Base-by-base conservation (phyloP, 2,797 vertebrate genomes). In the Ficedula albicollis region DNA sequence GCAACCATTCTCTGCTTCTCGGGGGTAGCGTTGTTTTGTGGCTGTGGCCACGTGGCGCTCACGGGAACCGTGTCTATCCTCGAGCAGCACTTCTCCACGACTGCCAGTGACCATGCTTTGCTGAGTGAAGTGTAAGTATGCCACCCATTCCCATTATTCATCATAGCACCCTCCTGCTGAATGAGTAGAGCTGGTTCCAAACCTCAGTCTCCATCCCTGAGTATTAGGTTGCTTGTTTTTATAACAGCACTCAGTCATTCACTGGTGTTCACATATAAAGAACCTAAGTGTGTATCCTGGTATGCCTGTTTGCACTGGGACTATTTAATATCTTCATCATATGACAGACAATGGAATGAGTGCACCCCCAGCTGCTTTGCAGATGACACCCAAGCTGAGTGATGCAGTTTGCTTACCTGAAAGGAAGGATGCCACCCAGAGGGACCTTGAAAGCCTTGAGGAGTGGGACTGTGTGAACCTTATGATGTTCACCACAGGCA, bases 1-100 rank as follows among this genome's bases (percentile, higher is more conserved):
- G 99, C 99, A 90, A 99, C 99, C 49, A 99, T 99, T 98, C 98
- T 99, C 93, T 99, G 99, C 98, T 99, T 99, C 98, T 99, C 99
- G 2, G 99, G 99, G 30, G 99, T 99, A 3, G 99, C 99, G 21
- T 97, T 99, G 92, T 99, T 99, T 97, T 99, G 99, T 41, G 99
- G 99, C 95, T 99, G 99, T 1, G 99, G 99, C 69, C 99, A 99
- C 7, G 99, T 99, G 97, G 99, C 99, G 13, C 99, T 99, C 30
- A 98, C 98, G 0, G 99, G 99, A 90, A 99, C 99, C 0, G 97
- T 99, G 96, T 98, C 98, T 66, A 99, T 99, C 97, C 98, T 99
- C 19, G 99, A 99, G 86, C 98, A 97, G 84, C 98, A 99, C 98
- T 99, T 99, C 98, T 99, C 99, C 97, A 99, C 97, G 84, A 98